phyloP scores from a whole-genome alignment of 2,888 invertebrate genomes.

The Netelia melanura region DNA sequence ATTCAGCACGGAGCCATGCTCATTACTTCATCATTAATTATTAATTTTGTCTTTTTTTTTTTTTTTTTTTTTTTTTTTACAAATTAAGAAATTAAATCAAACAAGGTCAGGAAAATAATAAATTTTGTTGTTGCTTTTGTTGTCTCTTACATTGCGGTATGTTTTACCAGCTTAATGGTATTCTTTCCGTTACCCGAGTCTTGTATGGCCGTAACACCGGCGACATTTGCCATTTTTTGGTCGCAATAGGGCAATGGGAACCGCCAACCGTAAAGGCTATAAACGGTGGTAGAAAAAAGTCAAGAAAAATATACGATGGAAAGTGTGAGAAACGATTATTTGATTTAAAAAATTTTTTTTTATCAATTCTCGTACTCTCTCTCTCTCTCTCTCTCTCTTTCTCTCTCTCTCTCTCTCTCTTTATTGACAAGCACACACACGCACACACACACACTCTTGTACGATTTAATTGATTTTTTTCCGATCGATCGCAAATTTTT shows the following conservation, averaged over 20 bases:
- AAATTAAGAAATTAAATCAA: constrained; percentile 52
- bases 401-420: no score
- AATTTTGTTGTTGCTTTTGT: constrained; percentile 58
- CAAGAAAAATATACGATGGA: constrained; percentile 64
- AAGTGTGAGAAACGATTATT: constrained; percentile 62
- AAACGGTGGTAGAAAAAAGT: constrained; percentile 79
- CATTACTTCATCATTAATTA: constrained; percentile 53
- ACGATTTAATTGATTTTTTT: no score
- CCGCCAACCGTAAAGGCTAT: constrained; percentile 98
- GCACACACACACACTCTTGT: no score
- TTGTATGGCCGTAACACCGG: constrained; percentile 84
- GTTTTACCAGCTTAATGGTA: constrained; percentile 85
- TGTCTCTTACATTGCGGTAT: constrained; percentile 83
- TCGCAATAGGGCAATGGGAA: constrained; percentile 98
- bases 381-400: no score
- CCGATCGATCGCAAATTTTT: no score
- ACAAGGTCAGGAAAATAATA: constrained; percentile 66
- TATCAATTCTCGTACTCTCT: no score
- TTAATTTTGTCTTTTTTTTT: constrained; percentile 20
- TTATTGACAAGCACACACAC: no score
- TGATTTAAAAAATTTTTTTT: background rate
- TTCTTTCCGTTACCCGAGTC: constrained; percentile 85
- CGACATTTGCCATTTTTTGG: constrained; percentile 90
- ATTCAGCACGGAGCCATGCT: constrained; percentile 68
- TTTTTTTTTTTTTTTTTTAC: constrained; percentile 55